Evolutionary conservation across 2,797 vertebrate species (phyloP).

Genomic region (Pangasius djambal): DNA sequence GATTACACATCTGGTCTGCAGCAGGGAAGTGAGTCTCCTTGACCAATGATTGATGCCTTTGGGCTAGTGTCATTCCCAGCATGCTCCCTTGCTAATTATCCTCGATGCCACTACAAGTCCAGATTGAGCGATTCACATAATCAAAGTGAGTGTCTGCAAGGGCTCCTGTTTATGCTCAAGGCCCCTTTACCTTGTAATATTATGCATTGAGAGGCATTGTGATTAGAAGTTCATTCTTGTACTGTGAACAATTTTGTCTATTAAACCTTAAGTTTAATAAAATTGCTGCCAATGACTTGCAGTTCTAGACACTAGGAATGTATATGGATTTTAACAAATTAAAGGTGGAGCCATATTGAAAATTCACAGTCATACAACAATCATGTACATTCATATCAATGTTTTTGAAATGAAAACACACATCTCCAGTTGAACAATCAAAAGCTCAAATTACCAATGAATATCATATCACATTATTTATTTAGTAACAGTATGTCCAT

Average conservation of each 20-base stretch:
- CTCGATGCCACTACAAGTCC: slow-evolving; percentile 43
- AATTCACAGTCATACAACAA: background rate
- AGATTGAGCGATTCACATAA: slow-evolving; percentile 44
- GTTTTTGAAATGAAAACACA: background rate
- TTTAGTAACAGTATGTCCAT: background rate
- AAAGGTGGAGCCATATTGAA: background rate
- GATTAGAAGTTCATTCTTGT: slow-evolving; percentile 42
- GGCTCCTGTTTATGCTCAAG: slow-evolving; percentile 36
- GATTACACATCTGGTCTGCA: slow-evolving; percentile 42
- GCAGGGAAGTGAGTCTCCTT: slow-evolving; percentile 34
- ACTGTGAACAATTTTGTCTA: slow-evolving; percentile 37
- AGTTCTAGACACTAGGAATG: background rate
- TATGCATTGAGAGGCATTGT: slow-evolving; percentile 40
- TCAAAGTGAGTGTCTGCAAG: slow-evolving; percentile 42
- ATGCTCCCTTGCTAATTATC: slow-evolving; percentile 51
- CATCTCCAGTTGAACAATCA: background rate
- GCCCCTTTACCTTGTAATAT: slow-evolving; percentile 38
- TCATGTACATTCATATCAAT: background rate
- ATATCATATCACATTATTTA: background rate
- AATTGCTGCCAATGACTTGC: slow-evolving; percentile 13
- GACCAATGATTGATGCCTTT: slow-evolving; percentile 44
- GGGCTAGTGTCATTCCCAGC: slow-evolving; percentile 38
- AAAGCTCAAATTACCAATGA: background rate
- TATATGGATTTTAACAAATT: background rate
- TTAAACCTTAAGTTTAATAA: slow-evolving; percentile 41